A percentile compares a stretch with the other conserved stretches of the same genome.
Evolutionary conservation across 2,888 invertebrate genomes (phyloP).

Genomic region (Cheilosia soror): DNA sequence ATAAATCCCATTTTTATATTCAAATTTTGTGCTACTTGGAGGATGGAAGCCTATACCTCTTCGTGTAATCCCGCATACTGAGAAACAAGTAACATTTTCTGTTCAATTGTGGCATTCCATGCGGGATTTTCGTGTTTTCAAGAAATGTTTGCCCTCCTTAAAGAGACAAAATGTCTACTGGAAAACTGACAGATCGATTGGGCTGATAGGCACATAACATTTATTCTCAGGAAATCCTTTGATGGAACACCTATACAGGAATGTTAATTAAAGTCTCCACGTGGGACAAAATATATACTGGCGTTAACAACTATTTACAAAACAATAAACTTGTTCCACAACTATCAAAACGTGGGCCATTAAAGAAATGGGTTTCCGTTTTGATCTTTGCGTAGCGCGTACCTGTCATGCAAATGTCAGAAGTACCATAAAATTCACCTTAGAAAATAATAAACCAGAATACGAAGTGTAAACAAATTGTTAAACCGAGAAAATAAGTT

Average conservation of each 20-base stretch:
- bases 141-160: not conserved
- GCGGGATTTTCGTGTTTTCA: not conserved
- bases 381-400: constrained; percentile 36
- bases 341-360: constrained; percentile 22
- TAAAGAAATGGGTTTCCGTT: constrained; percentile 3
- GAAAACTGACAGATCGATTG: not conserved
- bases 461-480: constrained; percentile 36
- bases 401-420: constrained; percentile 51
- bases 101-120: not conserved
- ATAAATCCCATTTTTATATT: constrained; percentile 47
- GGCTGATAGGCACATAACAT: not conserved
- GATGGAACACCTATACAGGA: not conserved
- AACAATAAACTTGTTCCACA: constrained; percentile 27
- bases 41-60: not conserved
- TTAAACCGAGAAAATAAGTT: constrained; percentile 12
- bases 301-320: constrained; percentile 18
- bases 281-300: not conserved
- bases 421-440: constrained; percentile 26
- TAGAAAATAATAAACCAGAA: constrained; percentile 5
- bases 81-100: constrained; percentile 41
- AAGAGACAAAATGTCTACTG: not conserved
- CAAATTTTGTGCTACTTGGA: constrained; percentile 46
- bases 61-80: constrained; percentile 19
- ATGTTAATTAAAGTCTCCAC: constrained; percentile 42
- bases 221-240: not conserved